phyloP scores from a whole-genome alignment of 1,140 invertebrate genomes.

The Fopius arisanus region DNA sequence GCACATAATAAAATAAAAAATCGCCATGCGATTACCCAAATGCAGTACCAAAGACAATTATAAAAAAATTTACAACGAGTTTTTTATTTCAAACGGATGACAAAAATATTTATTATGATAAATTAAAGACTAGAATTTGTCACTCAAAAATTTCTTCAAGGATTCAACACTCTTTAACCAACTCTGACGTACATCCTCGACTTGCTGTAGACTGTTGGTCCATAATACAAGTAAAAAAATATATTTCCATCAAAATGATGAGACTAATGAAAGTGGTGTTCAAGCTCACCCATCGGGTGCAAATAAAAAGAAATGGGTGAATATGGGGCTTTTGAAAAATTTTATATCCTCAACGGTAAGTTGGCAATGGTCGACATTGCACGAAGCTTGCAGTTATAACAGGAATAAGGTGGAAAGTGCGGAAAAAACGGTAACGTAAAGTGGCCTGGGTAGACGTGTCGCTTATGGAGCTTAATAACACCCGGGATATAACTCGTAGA shows the following conservation, averaged over 20 bases:
- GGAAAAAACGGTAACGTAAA: not conserved
- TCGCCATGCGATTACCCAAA: no score
- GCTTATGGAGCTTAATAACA: slow-evolving; percentile 10
- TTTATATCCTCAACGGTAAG: slow-evolving; percentile 20
- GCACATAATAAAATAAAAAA: no score
- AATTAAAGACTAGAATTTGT: no score
- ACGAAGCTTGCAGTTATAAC: not conserved
- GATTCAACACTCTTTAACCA: no score
- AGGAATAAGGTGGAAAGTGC: not conserved
- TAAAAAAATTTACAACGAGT: no score
- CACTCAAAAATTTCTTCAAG: no score
- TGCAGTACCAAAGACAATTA: no score
- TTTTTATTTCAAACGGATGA: no score
- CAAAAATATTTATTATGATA: no score
- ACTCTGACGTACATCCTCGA: no score
- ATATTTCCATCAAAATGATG: not conserved
- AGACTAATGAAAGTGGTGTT: not conserved
- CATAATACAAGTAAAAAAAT: no score
- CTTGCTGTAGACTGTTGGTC: no score
- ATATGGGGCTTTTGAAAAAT: not conserved
- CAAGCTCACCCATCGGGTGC: not conserved
- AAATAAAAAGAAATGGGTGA: not conserved
- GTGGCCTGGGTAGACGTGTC: not conserved
- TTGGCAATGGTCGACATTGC: slow-evolving; percentile 16
- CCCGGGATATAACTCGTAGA: slow-evolving; percentile 2